Conservation (phyloP, 30 jellyfish, hydroid and myxozoan genomes). For the Turritopsis dohrnii region DNA sequence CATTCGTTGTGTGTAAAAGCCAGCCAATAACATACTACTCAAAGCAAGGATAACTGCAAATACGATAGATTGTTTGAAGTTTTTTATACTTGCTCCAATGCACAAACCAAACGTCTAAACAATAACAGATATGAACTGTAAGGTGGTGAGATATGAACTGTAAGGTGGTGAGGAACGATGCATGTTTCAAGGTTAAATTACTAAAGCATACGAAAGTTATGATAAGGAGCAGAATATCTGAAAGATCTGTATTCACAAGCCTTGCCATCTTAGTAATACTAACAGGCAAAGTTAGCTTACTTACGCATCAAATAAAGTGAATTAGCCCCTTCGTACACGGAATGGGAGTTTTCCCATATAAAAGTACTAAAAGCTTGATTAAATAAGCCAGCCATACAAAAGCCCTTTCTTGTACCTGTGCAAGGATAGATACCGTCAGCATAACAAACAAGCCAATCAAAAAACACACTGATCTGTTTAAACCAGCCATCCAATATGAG, state of each 20-base stretch:
- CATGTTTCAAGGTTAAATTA: too few species aligned
- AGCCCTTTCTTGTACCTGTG: constrained; percentile 41
- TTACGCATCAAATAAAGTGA: neutral
- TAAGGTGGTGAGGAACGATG: too few species aligned
- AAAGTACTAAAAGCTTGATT: neutral
- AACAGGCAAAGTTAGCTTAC: too few species aligned
- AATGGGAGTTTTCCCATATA: too few species aligned
- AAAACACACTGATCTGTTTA: constrained; percentile 42
- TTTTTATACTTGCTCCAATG: constrained; percentile 37
- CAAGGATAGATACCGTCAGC: constrained; percentile 25
- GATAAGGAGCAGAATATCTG: too few species aligned
- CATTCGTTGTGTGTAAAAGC: constrained; percentile 45
- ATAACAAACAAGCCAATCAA: constrained; percentile 30
- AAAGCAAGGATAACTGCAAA: constrained; percentile 43
- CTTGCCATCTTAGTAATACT: too few species aligned
- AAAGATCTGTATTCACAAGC: too few species aligned
- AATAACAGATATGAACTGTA: neutral
- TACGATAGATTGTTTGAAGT: constrained; percentile 33
- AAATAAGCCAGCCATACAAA: neutral
- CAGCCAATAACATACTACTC: constrained; percentile 51
- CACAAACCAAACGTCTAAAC: constrained; percentile 51
- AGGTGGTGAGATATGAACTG: too few species aligned
- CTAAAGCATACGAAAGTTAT: too few species aligned
- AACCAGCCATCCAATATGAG: constrained; percentile 68
- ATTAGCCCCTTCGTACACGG: neutral